Evolutionary conservation across 2,797 vertebrate species (phyloP), one percentile per base, ranked within the genome.

Genomic region (Anguilla marmorata): DNA sequence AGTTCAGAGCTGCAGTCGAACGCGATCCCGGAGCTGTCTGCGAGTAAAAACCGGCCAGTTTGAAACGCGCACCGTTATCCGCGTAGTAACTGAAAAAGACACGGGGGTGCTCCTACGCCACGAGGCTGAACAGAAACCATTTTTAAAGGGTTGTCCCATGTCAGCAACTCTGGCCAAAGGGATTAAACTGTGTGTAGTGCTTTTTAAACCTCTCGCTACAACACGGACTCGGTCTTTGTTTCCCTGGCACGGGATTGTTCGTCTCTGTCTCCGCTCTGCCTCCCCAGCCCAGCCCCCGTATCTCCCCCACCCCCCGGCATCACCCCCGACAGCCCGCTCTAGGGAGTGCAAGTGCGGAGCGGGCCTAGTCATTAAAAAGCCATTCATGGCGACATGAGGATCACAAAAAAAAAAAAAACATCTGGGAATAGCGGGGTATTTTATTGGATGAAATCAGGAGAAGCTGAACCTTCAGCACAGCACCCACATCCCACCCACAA

Each of bases 111-210:
- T 87, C 88, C 89, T 86, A 90, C 87, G 89, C 84, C 91, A 92
- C 88, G 90, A 91, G 91, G 89, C 86, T 52, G 88, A 88, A 87
- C 88, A 91, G 91, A 92, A 90, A 91, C 91, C 91, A 85, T 93
- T 95, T 52, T 92, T 93, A 96, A 96, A 96, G 91, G 94, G 94
- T 95, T 95, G 90, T 94, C 92, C 94, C 86, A 92, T 89, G 96
- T 97, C 96, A 96, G 96, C 96, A 97, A 96, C 95, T 96, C 95
- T 96, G 91, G 92, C 94, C 93, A 96, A 95, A 96, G 94, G 95
- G 95, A 94, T 95, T 93, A 93, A 90, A 93, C 92, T 92, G 91
- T 92, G 94, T 94, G 93, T 91, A 88, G 89, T 93, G 94, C 93
- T 95, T 96, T 96, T 96, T 92, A 95, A 54, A 86, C 86, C 84